These are phyloP conservation scores for Tetragnatha montana DNA, from an alignment of 2,888 invertebrate genomes.

Conservation along the genomic window DNA sequence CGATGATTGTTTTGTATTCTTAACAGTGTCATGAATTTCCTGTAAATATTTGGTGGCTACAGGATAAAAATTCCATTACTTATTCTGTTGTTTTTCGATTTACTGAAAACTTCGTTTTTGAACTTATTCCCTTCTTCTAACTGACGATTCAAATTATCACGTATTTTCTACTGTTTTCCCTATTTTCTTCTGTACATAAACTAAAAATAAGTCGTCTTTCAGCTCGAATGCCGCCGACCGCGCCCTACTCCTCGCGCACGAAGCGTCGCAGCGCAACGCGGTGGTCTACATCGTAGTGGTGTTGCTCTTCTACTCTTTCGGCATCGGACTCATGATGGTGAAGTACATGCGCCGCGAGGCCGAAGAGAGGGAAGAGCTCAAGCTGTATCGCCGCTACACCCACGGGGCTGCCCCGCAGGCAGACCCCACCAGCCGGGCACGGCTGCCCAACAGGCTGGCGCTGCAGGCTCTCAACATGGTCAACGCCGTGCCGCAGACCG, in stretches of 20 bases:
- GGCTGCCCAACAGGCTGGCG: conserved; percentile 73
- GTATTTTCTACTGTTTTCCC: too few relatives aligned
- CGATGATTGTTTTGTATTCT: too few relatives aligned
- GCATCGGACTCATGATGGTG: conserved; percentile 74
- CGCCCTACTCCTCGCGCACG: conserved; percentile 42
- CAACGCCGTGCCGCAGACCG: conserved; percentile 73
- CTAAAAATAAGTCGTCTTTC: neutral
- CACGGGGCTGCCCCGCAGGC: conserved; percentile 72
- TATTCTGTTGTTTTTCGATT: too few relatives aligned
- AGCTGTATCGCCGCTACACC: conserved; percentile 75
- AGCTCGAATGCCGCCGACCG: conserved; percentile 43
- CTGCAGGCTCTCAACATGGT: conserved; percentile 74
- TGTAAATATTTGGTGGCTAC: too few relatives aligned
- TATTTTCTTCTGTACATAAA: too few relatives aligned
- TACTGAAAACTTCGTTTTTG: too few relatives aligned
- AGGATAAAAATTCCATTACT: too few relatives aligned
- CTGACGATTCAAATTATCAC: too few relatives aligned
- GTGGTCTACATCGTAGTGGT: conserved; percentile 74
- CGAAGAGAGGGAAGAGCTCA: conserved; percentile 75
- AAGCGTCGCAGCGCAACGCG: conserved; percentile 73
- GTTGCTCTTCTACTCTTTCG: conserved; percentile 73
- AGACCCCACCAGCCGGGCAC: conserved; percentile 71
- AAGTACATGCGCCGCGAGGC: conserved; percentile 73
- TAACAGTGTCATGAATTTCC: too few relatives aligned
- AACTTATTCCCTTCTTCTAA: too few relatives aligned